Evolutionary conservation across 2,888 invertebrate genomes (phyloP), one percentile per base, ranked within the genome.

Genomic region (Drosophila neutralis): DNA sequence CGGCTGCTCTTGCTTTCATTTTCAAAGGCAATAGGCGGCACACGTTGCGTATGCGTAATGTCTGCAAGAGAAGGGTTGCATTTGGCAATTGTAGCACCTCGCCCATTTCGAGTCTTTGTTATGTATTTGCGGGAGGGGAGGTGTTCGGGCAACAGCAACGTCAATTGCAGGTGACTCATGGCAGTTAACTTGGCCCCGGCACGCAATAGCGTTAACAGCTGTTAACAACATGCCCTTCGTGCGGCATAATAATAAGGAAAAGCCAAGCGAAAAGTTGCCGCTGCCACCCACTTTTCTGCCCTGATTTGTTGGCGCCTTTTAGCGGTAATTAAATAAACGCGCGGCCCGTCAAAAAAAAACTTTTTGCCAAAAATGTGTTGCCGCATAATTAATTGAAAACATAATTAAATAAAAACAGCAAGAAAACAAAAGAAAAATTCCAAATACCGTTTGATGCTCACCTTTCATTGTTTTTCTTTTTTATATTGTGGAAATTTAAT

Each of bases 361-460:
- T 75, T 78, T 74, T 59, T 62, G 38, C 45, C 75, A 60, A 73
- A 82, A 83, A 73, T 83, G 84, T 80, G 73, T 73, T 81, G 80
- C 73, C 73, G 89, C 89, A 89, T 87, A 89, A 87, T 87, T 89
- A 87, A 87, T 87, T 89, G 82, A 85, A 87, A 89, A 87, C 78
- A 89, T 89, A 89, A 87, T 87, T 89, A 83, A 82, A 84, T 78
- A 70, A 52, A 57, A 45, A 33, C 45, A 56, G 36, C 61, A 56
- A 59, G 6, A 36, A 31, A 18, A 52, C 3, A 42, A 8, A 27
- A 8, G n/a, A 36, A 53, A 31, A 11, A 35, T 51, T 40, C 7
- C 11, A 8, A 65, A 68, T 52, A 40, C 40, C 51, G 36, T 71
- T 73, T 67, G 66, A 80, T 57, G 70, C 69, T 58, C 49, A 63